phyloP scores from a whole-genome alignment of 2,888 invertebrate species.

The Cepaea hortensis region DNA sequence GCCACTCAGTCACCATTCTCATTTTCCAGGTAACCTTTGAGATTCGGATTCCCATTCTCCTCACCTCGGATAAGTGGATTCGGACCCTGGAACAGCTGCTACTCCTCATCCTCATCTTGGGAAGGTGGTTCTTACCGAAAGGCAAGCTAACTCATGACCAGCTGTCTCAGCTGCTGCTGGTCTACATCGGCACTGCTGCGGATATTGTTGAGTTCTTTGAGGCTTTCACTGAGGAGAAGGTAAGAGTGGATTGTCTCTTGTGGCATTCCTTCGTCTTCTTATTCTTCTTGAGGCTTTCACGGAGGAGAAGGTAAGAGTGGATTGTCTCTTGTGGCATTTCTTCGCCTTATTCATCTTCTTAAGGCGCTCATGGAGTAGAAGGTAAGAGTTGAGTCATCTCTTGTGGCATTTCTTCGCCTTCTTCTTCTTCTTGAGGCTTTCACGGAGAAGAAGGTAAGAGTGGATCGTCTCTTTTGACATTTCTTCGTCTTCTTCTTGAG shows the following conservation, averaged over 20 bases:
- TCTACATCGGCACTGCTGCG: conserved; percentile 90
- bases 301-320: too few species aligned
- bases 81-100: conserved; percentile 92
- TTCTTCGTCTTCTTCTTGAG: too few species aligned
- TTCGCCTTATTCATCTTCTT: too few species aligned
- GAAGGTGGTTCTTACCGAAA: conserved; percentile 94
- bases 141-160: conserved; percentile 92
- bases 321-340: too few species aligned
- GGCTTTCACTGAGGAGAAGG: conserved; percentile 83
- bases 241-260: conserved; percentile 41
- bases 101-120: conserved; percentile 91
- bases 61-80: conserved; percentile 88
- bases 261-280: too few species aligned
- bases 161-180: conserved; percentile 91
- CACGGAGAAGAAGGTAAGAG: conserved; percentile 77
- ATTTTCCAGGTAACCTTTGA: conserved; percentile 48
- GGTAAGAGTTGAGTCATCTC: too few species aligned
- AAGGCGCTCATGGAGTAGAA: too few species aligned
- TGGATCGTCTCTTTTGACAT: too few species aligned
- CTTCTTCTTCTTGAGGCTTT: conserved; percentile 85
- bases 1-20: not conserved
- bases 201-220: conserved; percentile 98
- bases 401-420: too few species aligned
- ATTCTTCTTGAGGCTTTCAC: too few species aligned
- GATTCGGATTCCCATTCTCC: conserved; percentile 71